phyloP scores from a whole-genome alignment of 2,888 invertebrate genomes.

The Drosophila colorata region DNA sequence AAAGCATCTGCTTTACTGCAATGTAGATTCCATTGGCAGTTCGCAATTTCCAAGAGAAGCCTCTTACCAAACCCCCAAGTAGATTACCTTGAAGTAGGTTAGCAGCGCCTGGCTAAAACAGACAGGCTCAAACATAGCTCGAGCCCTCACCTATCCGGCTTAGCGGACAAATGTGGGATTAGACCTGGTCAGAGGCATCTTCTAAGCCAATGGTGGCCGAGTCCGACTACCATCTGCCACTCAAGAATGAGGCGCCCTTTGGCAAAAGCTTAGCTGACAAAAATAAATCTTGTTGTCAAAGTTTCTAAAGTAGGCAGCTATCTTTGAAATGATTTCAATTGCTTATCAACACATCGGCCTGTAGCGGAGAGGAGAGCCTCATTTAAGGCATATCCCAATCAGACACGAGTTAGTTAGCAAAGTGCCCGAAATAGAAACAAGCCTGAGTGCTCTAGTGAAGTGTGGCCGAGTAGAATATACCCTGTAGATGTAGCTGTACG shows the following conservation, averaged over 20 bases:
- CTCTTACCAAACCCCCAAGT: no score
- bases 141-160: no score
- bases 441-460: background rate
- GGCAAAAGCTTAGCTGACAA: constrained; percentile 30
- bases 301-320: background rate
- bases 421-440: constrained; percentile 9
- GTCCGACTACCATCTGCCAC: constrained; percentile 63
- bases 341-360: background rate
- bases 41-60: constrained; percentile 44
- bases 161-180: no score
- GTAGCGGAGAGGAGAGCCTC: background rate
- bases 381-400: constrained; percentile 8
- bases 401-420: constrained; percentile 7
- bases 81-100: no score
- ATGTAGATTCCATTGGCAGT: constrained; percentile 19
- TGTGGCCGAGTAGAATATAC: background rate
- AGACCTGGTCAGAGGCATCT: no score
- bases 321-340: constrained; percentile 16
- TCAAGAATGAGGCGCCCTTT: constrained; percentile 72
- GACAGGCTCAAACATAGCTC: background rate
- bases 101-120: constrained; percentile 85
- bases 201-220: no score
- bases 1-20: no score
- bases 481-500: no score
- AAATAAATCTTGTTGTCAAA: constrained; percentile 3